Conservation (phyloP, 2,113 vertebrate species). For the Cyprinodon tularosa region DNA sequence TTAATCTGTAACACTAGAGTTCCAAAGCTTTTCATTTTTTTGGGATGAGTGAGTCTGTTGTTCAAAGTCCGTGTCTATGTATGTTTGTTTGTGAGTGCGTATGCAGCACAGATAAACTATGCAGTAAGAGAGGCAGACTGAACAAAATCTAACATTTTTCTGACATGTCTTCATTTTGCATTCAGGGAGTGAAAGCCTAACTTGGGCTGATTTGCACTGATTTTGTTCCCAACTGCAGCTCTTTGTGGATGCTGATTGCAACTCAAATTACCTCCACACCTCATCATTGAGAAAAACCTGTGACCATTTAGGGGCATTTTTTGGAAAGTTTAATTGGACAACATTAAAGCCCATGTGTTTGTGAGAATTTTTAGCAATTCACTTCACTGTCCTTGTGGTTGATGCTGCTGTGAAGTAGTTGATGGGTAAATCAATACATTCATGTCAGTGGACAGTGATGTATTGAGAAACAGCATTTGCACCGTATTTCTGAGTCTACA, state of each 20-base stretch:
- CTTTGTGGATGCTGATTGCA: conserved; percentile 51
- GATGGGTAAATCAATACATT: conserved; percentile 71
- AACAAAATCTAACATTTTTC: conserved; percentile 22
- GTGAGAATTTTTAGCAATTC: conserved; percentile 47
- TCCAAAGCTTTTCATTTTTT: conserved; percentile 12
- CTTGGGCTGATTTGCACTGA: conserved; percentile 56
- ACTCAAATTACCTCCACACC: conserved; percentile 35
- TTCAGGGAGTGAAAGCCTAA: conserved; percentile 29
- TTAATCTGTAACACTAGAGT: conserved; percentile 34
- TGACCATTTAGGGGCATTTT: conserved; percentile 23
- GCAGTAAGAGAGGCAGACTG: conserved; percentile 27
- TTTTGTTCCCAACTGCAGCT: conserved; percentile 44
- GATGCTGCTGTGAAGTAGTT: conserved; percentile 55
- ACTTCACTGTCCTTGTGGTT: conserved; percentile 44
- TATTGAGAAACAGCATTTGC: conserved; percentile 54
- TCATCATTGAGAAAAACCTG: conserved; percentile 5
- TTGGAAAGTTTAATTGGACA: conserved; percentile 10
- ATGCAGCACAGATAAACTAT: conserved; percentile 32
- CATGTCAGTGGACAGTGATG: conserved; percentile 61
- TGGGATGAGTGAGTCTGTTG: conserved; percentile 11
- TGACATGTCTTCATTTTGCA: conserved; percentile 37
- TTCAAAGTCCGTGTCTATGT: conserved; percentile 22
- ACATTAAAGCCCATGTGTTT: conserved; percentile 28
- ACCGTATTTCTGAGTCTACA: conserved; percentile 44
- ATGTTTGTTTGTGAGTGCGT: conserved; percentile 18